A percentile compares a stretch with the other conserved stretches of the same genome.
Evolutionary conservation across 2,797 vertebrate genomes (phyloP).

Genomic region (Lutjanus argentimaculatus): DNA sequence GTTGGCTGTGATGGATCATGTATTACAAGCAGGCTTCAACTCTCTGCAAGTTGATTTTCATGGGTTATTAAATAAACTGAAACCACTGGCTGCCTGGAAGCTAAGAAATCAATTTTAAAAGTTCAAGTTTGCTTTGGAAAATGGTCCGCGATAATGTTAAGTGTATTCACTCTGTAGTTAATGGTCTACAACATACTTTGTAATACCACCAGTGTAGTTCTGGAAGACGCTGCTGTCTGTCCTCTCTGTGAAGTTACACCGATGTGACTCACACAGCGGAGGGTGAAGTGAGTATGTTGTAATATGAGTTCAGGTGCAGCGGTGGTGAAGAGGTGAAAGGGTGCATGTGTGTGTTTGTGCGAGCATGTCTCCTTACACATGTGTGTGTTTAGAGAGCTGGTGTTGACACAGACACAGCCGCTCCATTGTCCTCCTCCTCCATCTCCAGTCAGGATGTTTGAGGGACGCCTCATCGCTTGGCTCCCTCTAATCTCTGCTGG

Average conservation of each 20-base stretch:
- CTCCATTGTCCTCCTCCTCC: constrained; percentile 79
- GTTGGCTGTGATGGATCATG: constrained; percentile 18
- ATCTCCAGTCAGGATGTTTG: constrained; percentile 82
- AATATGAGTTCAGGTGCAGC: constrained; percentile 74
- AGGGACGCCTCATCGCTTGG: constrained; percentile 76
- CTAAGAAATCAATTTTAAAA: constrained; percentile 26
- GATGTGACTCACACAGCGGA: constrained; percentile 40
- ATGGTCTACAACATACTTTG: constrained; percentile 14
- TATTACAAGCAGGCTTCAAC: constrained; percentile 27
- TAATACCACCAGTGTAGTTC: constrained; percentile 12
- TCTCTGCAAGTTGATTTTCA: constrained; percentile 24
- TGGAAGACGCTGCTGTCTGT: constrained; percentile 2
- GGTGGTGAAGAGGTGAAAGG: constrained; percentile 46
- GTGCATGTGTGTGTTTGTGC: constrained; percentile 54
- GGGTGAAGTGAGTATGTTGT: constrained; percentile 37
- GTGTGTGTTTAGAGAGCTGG: constrained; percentile 77
- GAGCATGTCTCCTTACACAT: constrained; percentile 58
- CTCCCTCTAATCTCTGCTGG: constrained; percentile 83
- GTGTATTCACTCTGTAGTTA: constrained; percentile 20
- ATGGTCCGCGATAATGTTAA: constrained; percentile 7
- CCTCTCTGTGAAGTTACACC: not conserved
- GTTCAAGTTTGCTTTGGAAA: constrained; percentile 33
- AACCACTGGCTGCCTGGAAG: constrained; percentile 23
- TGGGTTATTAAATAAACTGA: constrained; percentile 12
- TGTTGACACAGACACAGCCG: constrained; percentile 84